Evolutionary conservation across 92 coral and sea anemone genomes (phyloP), one percentile per base, ranked within the genome.

Genomic region (Heliopora coerulea): DNA sequence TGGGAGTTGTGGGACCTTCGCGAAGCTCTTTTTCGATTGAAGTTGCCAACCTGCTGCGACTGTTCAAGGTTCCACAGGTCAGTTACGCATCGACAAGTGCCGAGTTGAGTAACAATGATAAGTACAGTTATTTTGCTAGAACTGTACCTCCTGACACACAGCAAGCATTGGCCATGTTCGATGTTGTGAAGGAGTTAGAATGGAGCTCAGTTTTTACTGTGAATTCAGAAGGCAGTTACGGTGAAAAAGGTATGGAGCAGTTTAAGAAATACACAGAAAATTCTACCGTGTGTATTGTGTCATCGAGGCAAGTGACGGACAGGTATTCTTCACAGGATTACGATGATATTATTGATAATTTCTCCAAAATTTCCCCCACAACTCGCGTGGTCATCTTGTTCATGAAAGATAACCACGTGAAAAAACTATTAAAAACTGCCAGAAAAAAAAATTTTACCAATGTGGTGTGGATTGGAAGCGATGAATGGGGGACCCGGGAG

Each of bases 31-130:
- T 95, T 28, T 95, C 99, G 5, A 84, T 95, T 44, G 96, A 87
- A 72, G 96, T 90, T 17, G 99, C 99, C 3, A 88, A 90, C 24
- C 83, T 95, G 25, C 68, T 95, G 20, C 88, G 99, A 35, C 67
- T 95, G 39, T 95, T 95, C 44, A 72, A 80, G 41, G 73, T 95
- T 61, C 99, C 99, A 5, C 99, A 95, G 75, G 87, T 95, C n/a
- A 95, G 99, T 81, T 95, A 95, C 66, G 99, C 99, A 4, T 95
- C 99, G 0, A 95, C 99, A 8, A 90, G 96, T 28, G 89, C 99
- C 0, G 99, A 90, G 68, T 73, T 95, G 49, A 95, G 99, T 63
- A 79, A 95, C 65, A 90, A 88, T 52, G 59, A 84, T 3, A 87
- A 79, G 34, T 95, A 90, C 73, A 91, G 88, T 58, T 95, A 80